phyloP scores from a whole-genome alignment of 2,113 vertebrate genomes.

The Oenanthe melanoleuca region DNA sequence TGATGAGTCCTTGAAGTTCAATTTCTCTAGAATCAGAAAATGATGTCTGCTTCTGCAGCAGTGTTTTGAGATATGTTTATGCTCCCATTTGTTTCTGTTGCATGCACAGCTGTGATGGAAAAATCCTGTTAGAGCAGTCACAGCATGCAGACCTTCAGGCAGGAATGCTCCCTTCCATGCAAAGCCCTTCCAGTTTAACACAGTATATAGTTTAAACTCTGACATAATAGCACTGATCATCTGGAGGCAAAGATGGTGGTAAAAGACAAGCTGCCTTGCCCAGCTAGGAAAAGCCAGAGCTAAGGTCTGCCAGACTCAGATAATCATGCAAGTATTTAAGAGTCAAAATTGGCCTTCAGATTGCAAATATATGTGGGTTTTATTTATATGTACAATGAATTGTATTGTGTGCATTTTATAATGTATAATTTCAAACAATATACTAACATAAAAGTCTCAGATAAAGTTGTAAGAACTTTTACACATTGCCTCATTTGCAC shows the following conservation, averaged over 20 bases:
- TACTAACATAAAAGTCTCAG: constrained; percentile 17
- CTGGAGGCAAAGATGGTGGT: not conserved
- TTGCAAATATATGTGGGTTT: not conserved
- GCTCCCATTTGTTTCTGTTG: not conserved
- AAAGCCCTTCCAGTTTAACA: not conserved
- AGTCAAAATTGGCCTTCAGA: not conserved
- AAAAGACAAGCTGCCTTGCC: not conserved
- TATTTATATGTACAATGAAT: not conserved
- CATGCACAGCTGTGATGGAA: not conserved
- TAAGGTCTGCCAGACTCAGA: not conserved
- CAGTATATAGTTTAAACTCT: not conserved
- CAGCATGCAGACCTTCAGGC: not conserved
- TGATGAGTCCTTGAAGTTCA: not conserved
- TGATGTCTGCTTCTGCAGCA: not conserved
- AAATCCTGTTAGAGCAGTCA: not conserved
- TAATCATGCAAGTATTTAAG: not conserved
- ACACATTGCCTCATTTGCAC: not conserved
- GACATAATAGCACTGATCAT: not conserved
- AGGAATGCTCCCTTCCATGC: not conserved
- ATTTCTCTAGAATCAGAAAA: not conserved
- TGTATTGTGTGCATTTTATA: not conserved
- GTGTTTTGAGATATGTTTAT: not conserved
- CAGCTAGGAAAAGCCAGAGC: not conserved
- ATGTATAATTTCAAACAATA: not conserved
- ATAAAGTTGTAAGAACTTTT: not conserved